Evolutionary conservation across 2,888 invertebrate species (phyloP).

Genomic region (Pristionchus fissidentatus): DNA sequence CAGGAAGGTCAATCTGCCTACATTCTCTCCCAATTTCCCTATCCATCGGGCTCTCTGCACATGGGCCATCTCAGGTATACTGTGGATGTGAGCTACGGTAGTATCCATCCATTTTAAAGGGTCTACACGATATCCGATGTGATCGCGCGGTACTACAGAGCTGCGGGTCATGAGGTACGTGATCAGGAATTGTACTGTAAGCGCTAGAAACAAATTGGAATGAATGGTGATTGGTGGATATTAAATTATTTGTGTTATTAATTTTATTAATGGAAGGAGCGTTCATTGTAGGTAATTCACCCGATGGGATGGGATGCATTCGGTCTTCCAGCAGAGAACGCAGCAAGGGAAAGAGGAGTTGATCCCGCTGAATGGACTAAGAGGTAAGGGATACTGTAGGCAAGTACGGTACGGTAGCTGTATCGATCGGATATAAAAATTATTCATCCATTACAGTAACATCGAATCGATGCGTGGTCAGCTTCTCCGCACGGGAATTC

Average conservation of each 20-base stretch:
- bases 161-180: slow-evolving; percentile 82
- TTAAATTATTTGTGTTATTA: background rate
- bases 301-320: slow-evolving; percentile 99
- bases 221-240: too few species aligned
- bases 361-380: slow-evolving; percentile 90
- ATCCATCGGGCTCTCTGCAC: slow-evolving; percentile 95
- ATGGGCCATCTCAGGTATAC: slow-evolving; percentile 91
- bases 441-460: slow-evolving; percentile 78
- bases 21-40: slow-evolving; percentile 97
- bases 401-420: background rate
- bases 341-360: slow-evolving; percentile 88
- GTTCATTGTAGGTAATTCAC: slow-evolving; percentile 83
- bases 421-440: background rate
- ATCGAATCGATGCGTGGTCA: slow-evolving; percentile 88
- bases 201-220: background rate
- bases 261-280: background rate
- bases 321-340: slow-evolving; percentile 98
- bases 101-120: background rate
- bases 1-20: slow-evolving; percentile 79
- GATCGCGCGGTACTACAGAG: slow-evolving; percentile 90
- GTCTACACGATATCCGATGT: slow-evolving; percentile 96
- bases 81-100: background rate
- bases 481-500: slow-evolving; percentile 84
- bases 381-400: slow-evolving; percentile 72
- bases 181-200: background rate